Conservation (phyloP, 2,797 vertebrate species). For the Danio aesculapii region DNA sequence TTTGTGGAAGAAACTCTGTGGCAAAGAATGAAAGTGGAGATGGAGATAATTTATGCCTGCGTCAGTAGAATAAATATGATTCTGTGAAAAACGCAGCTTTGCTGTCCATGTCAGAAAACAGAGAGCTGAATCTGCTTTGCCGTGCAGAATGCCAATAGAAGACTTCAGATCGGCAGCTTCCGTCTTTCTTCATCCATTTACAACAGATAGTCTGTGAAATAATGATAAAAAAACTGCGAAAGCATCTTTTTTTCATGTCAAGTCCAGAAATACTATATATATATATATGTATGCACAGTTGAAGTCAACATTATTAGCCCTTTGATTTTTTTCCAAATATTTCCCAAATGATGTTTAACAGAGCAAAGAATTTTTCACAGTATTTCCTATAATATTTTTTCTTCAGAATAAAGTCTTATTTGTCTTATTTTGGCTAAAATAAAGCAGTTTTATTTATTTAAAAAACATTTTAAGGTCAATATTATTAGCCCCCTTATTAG, state of each 20-base stretch:
- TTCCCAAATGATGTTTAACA: no score
- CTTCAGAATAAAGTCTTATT: no score
- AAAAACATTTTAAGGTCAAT: no score
- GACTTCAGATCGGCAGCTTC: not conserved
- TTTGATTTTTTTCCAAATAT: no score
- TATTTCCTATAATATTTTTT: no score
- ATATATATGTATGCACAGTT: no score
- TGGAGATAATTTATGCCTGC: conserved; percentile 28
- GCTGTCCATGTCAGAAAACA: conserved; percentile 15
- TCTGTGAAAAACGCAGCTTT: conserved; percentile 13
- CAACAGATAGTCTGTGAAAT: not conserved
- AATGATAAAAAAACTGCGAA: not conserved
- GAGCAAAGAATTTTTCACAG: no score
- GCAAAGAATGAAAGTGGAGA: conserved; percentile 41
- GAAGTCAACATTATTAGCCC: no score
- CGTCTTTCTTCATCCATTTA: not conserved
- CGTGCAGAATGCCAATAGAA: conserved; percentile 3
- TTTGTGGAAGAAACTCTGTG: conserved; percentile 28
- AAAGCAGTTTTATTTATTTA: no score
- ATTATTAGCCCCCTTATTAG: no score
- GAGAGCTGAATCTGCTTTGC: not conserved
- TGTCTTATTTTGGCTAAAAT: no score
- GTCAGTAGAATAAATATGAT: conserved; percentile 37
- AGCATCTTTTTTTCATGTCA: not conserved
- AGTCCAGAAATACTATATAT: no score